These are phyloP conservation scores for Cryptocheilus praepositus DNA, from an alignment of 2,888 invertebrate species.

Conservation along the genomic window DNA sequence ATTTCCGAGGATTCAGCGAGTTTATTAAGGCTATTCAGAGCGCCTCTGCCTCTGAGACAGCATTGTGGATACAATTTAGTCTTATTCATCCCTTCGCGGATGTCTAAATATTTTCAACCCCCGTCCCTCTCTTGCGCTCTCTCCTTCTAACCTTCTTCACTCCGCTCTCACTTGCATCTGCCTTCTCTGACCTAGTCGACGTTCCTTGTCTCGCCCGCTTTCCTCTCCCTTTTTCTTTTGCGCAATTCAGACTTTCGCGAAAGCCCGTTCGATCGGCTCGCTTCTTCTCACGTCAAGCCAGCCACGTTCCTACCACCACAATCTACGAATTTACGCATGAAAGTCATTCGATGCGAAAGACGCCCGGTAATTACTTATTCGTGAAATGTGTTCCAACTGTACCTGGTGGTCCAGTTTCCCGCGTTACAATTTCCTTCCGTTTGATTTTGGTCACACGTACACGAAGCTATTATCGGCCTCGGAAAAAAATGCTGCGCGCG, in stretches of 20 bases:
- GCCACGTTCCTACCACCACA: slow-evolving; percentile 33
- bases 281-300: slow-evolving; percentile 24
- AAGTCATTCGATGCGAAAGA: too few species aligned
- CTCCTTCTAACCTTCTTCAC: slow-evolving; percentile 19
- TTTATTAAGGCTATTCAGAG: slow-evolving; percentile 79
- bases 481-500: too few species aligned
- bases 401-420: too few species aligned
- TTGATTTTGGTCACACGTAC: too few species aligned
- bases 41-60: slow-evolving; percentile 77
- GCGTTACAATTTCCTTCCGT: too few species aligned
- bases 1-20: slow-evolving; percentile 73
- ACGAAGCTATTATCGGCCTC: too few species aligned
- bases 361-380: too few species aligned
- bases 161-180: slow-evolving; percentile 7
- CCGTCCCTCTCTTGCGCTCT: slow-evolving; percentile 35
- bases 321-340: slow-evolving; percentile 25
- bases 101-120: slow-evolving; percentile 74
- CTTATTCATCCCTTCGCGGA: slow-evolving; percentile 77
- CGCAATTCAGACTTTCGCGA: slow-evolving; percentile 27
- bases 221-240: slow-evolving; percentile 1
- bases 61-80: slow-evolving; percentile 81
- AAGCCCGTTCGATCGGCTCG: too few species aligned
- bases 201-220: slow-evolving; percentile 21
- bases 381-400: too few species aligned
- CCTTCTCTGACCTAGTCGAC: not conserved